Base-by-base conservation (phyloP, 2,797 vertebrate species). In the Labeo calbasu region DNA sequence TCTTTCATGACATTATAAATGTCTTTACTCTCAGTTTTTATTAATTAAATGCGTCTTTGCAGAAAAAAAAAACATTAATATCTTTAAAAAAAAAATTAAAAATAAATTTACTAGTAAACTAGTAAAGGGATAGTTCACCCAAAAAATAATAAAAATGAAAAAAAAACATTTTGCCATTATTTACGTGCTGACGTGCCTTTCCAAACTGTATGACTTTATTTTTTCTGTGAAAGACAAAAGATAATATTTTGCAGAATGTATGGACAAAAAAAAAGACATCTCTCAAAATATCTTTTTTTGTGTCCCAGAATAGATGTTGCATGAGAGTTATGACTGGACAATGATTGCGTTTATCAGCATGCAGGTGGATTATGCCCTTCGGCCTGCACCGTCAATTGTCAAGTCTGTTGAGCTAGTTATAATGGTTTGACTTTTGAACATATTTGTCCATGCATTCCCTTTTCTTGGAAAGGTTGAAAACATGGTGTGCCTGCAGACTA, bases 391-490 rank as follows among this genome's bases (percentile, higher is more conserved):
- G 2, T 73, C 43, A 59, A 8, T 10, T 72, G 25, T 63, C 28
- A 73, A 23, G 14, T 59, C 9, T 79, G n/a, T 43, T 5, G 4
- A 9, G 55, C 14, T 69, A 4, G 25, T 36, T 63, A 11, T 51
- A 32, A 50, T 23, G 57, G 55, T 50, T 81, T 36, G 40, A 36
- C 55, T 72, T 81, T 81, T 61, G 53, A 71, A 61, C 69, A 40
- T 53, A 0, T n/a, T 32, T 59, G 28, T 72, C 59, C 13, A 7
- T 28, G 4, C 23, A 7, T 63, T 78, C 43, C 23, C 43, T 72
- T 73, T 50, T 19, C 53, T 46, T 28, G 32, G 32, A 70, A 46
- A 76, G 32, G 73, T 23, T 2, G 3, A 32, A 50, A 53, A 36
- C 25, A 53, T 53, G 71, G 25, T 19, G 50, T 53, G 51, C 3